Base-by-base conservation (phyloP, 1,140 invertebrate species). In the Homarus americanus region DNA sequence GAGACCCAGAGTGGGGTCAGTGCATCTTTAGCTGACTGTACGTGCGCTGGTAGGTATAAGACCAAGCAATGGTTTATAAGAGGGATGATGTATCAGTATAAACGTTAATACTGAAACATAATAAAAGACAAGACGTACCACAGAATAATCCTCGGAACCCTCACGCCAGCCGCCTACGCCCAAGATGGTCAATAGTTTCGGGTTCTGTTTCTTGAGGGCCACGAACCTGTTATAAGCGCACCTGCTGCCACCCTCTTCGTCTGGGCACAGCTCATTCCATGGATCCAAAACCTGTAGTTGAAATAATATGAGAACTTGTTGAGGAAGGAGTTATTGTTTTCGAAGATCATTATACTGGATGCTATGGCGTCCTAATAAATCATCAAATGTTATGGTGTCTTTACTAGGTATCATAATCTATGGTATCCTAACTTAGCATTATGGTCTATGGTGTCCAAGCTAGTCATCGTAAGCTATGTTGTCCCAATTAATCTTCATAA, bases 211-310 rank as follows among this genome's bases (percentile, higher is more conserved):
- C 91, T 87, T 91, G 73, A 91, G 66, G 0, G 58, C 83, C 36
- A 91, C 83, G 38, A 91, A 91, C 79, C 87, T 73, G 49, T 92
- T 24, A n/a, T 75, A 91, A 78, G 92, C 92, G 24, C 94, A 94
- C 93, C 94, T 94, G 24, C 95, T 95, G 66, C 94, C 94, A 9
- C 79, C 79, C 36, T 66, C 75, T 10, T 92, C 91, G 93, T 94
- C 94, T n/a, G 95, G 94, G 12, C 95, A 93, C 15, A 96, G 91
- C 92, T 97, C 96, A n/a, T 95, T 95, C 94, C 95, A 96, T 9
- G 95, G 89, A 93, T 97, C 96, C 17, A 96, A 88, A 28, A 96
- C 91, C 91, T 92, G 72, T 63, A 10, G 36, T 9, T 15, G 32
- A n/a, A 5, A 66, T 10, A 32, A 5, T 66, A 28, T 32, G 28